These are phyloP conservation scores for Neosilurus mollespiculum DNA, from an alignment of 2,797 vertebrate genomes.

Conservation along the genomic window DNA sequence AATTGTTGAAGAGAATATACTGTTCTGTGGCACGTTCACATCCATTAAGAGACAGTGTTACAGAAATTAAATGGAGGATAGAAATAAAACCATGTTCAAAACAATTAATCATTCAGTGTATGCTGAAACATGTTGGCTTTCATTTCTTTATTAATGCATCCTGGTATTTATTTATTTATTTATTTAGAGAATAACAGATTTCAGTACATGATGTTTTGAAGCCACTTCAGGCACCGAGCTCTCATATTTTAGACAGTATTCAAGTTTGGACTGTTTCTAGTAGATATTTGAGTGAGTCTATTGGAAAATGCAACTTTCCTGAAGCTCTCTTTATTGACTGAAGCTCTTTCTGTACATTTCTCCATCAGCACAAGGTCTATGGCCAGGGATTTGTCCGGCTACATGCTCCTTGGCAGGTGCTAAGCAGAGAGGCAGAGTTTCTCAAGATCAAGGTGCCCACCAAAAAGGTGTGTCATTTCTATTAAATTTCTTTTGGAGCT, in stretches of 20 bases:
- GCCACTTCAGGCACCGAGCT: background rate
- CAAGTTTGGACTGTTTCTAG: background rate
- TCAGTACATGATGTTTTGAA: background rate
- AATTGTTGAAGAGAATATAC: background rate
- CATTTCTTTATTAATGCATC: background rate
- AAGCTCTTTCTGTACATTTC: slow-evolving; percentile 28
- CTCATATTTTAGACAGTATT: background rate
- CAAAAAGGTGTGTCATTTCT: slow-evolving; percentile 81
- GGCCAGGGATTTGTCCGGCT: slow-evolving; percentile 88
- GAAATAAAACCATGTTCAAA: background rate
- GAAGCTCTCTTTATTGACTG: background rate
- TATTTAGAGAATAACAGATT: background rate
- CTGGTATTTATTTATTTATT: background rate
- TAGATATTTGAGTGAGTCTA: background rate
- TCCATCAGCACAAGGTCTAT: slow-evolving; percentile 82
- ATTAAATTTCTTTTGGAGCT: background rate
- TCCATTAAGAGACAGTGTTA: background rate
- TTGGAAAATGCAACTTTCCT: background rate
- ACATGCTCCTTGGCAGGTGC: slow-evolving; percentile 92
- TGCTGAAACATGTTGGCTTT: background rate
- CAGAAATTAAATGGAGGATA: background rate
- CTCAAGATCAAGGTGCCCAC: slow-evolving; percentile 98
- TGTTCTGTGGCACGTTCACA: background rate
- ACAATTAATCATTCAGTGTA: background rate
- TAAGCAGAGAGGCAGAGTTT: slow-evolving; percentile 94